phyloP scores from a whole-genome alignment of 2,888 invertebrate genomes.

The Leucozona laternaria region DNA sequence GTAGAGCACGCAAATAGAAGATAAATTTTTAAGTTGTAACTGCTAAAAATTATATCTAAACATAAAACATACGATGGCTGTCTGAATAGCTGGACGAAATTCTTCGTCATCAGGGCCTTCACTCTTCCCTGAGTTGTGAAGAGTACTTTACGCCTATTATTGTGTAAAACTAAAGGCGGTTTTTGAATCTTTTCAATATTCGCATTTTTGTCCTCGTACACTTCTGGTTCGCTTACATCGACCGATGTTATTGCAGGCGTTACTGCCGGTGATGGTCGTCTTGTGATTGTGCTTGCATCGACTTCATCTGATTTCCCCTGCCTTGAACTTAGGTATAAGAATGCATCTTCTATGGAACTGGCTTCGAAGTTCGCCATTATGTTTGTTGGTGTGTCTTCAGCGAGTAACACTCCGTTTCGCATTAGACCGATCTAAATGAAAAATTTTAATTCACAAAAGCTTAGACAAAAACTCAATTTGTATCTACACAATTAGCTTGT shows the following conservation, averaged over 20 bases:
- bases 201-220: slow-evolving; percentile 70
- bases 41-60: neutral
- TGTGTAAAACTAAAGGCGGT: slow-evolving; percentile 76
- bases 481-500: slow-evolving; percentile 89
- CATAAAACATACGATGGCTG: slow-evolving; percentile 87
- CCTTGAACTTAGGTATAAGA: slow-evolving; percentile 90
- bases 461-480: neutral
- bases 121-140: slow-evolving; percentile 84
- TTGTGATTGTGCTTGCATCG: slow-evolving; percentile 75
- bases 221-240: slow-evolving; percentile 79
- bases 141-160: slow-evolving; percentile 79
- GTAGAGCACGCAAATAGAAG: slow-evolving; percentile 70
- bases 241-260: slow-evolving; percentile 78
- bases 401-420: slow-evolving; percentile 92
- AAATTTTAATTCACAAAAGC: neutral
- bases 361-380: slow-evolving; percentile 89
- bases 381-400: slow-evolving; percentile 91
- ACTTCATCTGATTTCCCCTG: slow-evolving; percentile 83
- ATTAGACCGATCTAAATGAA: slow-evolving; percentile 93
- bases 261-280: slow-evolving; percentile 75
- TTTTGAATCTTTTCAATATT: slow-evolving; percentile 77
- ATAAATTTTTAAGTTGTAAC: neutral
- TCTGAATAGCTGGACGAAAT: slow-evolving; percentile 88
- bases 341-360: slow-evolving; percentile 93
- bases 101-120: slow-evolving; percentile 89